Percentiles rank a stretch among this genome's conserved stretches.
phyloP scores from a whole-genome alignment of 2,888 invertebrate genomes.

The Drosophila percnosoma region DNA sequence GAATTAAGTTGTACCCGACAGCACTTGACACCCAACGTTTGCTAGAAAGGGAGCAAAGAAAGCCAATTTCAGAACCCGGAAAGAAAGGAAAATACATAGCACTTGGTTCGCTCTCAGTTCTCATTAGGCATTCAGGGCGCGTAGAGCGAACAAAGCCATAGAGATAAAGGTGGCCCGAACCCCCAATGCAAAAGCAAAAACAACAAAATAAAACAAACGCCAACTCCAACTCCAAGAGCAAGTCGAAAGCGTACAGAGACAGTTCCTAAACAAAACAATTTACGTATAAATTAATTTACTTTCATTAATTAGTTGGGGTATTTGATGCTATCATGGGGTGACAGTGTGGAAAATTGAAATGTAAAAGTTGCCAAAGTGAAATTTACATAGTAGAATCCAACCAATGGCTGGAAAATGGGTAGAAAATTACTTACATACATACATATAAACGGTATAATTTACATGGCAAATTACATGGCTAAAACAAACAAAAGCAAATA shows the following conservation, averaged over 20 bases:
- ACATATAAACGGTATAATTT: slow-evolving; percentile 16
- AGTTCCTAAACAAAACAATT: slow-evolving; percentile 75
- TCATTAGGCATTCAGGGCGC: slow-evolving; percentile 73
- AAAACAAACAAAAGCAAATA: slow-evolving; percentile 30
- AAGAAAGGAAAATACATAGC: slow-evolving; percentile 27
- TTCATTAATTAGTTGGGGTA: slow-evolving; percentile 82
- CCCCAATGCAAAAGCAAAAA: slow-evolving; percentile 7
- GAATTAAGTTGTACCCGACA: slow-evolving; percentile 56
- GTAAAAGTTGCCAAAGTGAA: slow-evolving; percentile 58
- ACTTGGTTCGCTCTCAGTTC: slow-evolving; percentile 26
- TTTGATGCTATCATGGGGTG: slow-evolving; percentile 67
- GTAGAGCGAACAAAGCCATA: slow-evolving; percentile 58
- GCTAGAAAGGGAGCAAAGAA: slow-evolving; percentile 11
- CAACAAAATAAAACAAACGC: slow-evolving; percentile 11
- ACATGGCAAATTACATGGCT: slow-evolving; percentile 38
- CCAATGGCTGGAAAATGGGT: slow-evolving; percentile 7
- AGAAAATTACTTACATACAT: slow-evolving; percentile 21
- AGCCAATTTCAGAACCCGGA: slow-evolving; percentile 38
- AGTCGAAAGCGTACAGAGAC: slow-evolving; percentile 34
- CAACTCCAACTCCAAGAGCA: slow-evolving; percentile 19
- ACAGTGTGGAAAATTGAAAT: slow-evolving; percentile 68
- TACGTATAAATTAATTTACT: slow-evolving; percentile 83
- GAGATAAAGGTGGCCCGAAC: slow-evolving; percentile 61
- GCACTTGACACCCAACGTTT: slow-evolving; percentile 44
- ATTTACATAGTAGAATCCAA: slow-evolving; percentile 63